These are phyloP conservation scores for Rhingia campestris DNA, from an alignment of 2,888 invertebrate genomes.

Conservation along the genomic window DNA sequence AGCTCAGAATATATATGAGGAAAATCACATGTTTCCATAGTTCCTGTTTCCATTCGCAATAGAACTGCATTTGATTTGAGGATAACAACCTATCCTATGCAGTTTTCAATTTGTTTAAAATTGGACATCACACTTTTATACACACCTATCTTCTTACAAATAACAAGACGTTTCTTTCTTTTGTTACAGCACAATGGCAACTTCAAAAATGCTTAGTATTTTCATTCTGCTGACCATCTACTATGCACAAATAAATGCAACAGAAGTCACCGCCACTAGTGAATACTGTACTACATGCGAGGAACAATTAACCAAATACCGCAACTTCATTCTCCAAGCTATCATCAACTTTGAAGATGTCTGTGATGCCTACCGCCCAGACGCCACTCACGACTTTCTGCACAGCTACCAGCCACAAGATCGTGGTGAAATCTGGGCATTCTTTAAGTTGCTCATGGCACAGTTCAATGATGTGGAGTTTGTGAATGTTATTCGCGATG, in stretches of 20 bases:
- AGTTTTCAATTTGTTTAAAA: too few species aligned
- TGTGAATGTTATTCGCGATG: constrained; percentile 78
- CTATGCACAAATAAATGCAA: constrained; percentile 19
- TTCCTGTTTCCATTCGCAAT: too few species aligned
- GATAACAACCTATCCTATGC: too few species aligned
- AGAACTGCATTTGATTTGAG: too few species aligned
- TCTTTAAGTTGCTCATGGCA: constrained; percentile 80
- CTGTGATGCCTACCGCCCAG: constrained; percentile 79
- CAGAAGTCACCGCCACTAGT: constrained; percentile 10
- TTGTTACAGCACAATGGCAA: constrained; percentile 46
- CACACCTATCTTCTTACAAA: too few species aligned
- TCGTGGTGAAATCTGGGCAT: constrained; percentile 80
- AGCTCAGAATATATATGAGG: too few species aligned
- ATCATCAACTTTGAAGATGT: constrained; percentile 81
- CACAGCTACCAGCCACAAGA: constrained; percentile 78
- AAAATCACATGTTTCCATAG: too few species aligned
- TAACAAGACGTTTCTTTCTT: background rate
- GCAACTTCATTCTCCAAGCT: constrained; percentile 80
- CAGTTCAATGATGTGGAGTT: constrained; percentile 81
- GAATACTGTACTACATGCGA: constrained; percentile 77
- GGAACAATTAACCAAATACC: constrained; percentile 80
- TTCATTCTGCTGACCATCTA: constrained; percentile 35
- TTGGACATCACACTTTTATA: too few species aligned
- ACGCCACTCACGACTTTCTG: constrained; percentile 69
- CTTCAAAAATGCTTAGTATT: constrained; percentile 31